phyloP scores from a whole-genome alignment of 2,113 vertebrate genomes.

The Clarias batrachus region DNA sequence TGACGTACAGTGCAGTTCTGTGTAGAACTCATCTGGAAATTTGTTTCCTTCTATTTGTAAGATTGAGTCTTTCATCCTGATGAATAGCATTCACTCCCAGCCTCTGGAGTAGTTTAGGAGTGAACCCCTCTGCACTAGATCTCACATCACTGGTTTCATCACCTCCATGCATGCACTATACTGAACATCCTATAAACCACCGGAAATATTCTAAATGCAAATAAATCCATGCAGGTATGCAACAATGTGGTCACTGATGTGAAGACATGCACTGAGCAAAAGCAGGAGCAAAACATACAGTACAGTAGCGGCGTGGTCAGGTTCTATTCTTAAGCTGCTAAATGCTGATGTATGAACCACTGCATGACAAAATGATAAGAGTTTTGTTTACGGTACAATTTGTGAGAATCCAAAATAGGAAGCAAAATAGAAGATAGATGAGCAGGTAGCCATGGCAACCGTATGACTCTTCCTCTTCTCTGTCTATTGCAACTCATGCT shows the following conservation, averaged over 20 bases:
- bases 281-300: background rate
- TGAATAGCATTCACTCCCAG: background rate
- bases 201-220: background rate
- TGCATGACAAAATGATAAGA: background rate
- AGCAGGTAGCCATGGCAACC: slow-evolving; percentile 52
- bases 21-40: background rate
- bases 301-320: background rate
- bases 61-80: background rate
- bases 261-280: background rate
- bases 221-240: background rate
- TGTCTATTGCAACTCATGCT: slow-evolving; percentile 5
- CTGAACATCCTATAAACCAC: background rate
- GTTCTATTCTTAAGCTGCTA: background rate
- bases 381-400: background rate
- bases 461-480: slow-evolving; percentile 54
- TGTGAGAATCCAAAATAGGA: slow-evolving; percentile 4
- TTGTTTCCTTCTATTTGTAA: background rate
- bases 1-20: background rate
- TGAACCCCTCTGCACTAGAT: background rate
- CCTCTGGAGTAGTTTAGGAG: background rate
- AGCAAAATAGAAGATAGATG: slow-evolving; percentile 26
- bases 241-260: background rate
- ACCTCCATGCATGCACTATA: background rate
- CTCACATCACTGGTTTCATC: background rate
- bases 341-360: background rate